A percentile compares a stretch with the other conserved stretches of the same genome.
Evolutionary conservation across 2,797 vertebrate genomes (phyloP).

Genomic region (Aphelocoma californica): DNA sequence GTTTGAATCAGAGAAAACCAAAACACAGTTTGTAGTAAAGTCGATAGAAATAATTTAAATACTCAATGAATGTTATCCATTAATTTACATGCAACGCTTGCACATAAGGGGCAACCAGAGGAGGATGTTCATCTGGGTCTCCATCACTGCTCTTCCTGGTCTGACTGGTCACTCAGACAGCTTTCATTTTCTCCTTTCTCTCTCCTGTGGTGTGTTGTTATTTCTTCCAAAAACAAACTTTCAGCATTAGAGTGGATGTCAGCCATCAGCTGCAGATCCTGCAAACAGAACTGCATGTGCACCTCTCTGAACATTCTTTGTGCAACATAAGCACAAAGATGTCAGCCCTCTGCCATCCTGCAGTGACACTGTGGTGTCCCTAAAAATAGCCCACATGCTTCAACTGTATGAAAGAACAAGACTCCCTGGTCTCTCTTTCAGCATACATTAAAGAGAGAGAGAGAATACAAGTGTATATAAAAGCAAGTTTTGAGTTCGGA

Average conservation of each 20-base stretch:
- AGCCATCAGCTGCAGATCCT: background rate
- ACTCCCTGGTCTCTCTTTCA: background rate
- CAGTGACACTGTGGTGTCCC: background rate
- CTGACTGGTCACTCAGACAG: background rate
- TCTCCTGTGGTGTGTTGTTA: rapidly evolving
- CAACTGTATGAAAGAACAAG: background rate
- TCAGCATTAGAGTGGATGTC: background rate
- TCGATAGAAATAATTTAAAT: background rate
- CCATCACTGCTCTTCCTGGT: background rate
- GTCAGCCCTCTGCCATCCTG: background rate
- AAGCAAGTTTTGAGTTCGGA: background rate
- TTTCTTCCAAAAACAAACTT: background rate
- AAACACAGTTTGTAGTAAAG: background rate
- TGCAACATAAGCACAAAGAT: background rate
- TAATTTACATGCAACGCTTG: background rate
- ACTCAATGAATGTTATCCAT: background rate
- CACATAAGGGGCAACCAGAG: background rate
- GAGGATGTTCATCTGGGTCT: background rate
- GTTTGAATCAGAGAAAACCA: background rate
- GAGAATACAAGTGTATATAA: background rate
- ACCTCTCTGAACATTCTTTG: background rate
- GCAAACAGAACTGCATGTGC: background rate
- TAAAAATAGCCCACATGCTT: background rate
- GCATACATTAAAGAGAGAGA: background rate
- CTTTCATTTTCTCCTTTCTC: background rate